phyloP scores from a whole-genome alignment of 2,888 invertebrate genomes.

The Flexamia atlantica region DNA sequence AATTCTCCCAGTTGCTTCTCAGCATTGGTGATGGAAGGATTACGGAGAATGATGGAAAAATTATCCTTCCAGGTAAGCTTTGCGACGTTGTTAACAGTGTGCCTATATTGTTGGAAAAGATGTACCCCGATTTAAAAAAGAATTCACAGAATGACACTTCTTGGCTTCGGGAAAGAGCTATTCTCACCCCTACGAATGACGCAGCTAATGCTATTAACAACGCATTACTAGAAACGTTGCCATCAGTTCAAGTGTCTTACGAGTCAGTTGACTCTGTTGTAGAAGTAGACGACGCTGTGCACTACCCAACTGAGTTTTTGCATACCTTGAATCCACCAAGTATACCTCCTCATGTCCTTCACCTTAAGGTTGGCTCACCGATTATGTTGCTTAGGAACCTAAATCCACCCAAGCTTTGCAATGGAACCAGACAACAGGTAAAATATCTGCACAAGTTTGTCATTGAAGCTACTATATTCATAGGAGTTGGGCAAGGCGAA shows the following conservation, averaged over 20 bases:
- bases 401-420: conserved; percentile 68
- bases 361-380: conserved; percentile 67
- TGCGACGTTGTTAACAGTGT: conserved; percentile 22
- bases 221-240: conserved; percentile 32
- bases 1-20: conserved; percentile 23
- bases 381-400: conserved; percentile 69
- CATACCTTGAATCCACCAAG: conserved; percentile 62
- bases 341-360: conserved; percentile 67
- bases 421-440: conserved; percentile 69
- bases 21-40: conserved; percentile 36
- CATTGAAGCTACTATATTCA: conserved; percentile 64
- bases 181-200: conserved; percentile 21
- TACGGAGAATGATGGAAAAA: background rate
- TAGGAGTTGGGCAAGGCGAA: conserved; percentile 35
- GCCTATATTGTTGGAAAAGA: conserved; percentile 12
- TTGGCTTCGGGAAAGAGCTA: conserved; percentile 51
- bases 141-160: background rate
- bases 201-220: conserved; percentile 51
- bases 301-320: conserved; percentile 62
- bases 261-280: conserved; percentile 60
- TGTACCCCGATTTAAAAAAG: background rate
- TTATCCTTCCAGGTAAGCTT: background rate
- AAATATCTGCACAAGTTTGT: conserved; percentile 65
- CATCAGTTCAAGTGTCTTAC: conserved; percentile 18
- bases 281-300: conserved; percentile 49